phyloP scores from a whole-genome alignment of 2,113 vertebrate genomes.

The Coreoperca whiteheadi region DNA sequence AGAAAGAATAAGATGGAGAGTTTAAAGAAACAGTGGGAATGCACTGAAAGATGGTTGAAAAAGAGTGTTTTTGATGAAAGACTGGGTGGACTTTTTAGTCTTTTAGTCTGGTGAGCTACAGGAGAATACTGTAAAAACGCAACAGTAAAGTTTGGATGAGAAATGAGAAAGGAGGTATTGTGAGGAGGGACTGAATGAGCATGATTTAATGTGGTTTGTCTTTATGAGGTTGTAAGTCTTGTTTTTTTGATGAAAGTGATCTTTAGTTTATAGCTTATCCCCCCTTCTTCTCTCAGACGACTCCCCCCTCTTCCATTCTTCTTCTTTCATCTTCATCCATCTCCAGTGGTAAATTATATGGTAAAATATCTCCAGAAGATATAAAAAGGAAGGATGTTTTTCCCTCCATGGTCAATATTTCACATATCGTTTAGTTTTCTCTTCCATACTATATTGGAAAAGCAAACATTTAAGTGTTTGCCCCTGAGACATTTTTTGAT shows the following conservation, averaged over 20 bases:
- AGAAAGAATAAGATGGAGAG: conserved; percentile 26
- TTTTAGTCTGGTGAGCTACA: neutral
- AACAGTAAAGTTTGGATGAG: neutral
- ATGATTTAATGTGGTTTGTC: conserved; percentile 50
- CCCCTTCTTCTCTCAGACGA: neutral
- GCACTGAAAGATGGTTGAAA: conserved; percentile 16
- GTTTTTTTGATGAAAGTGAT: conserved; percentile 64
- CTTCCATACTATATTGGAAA: neutral
- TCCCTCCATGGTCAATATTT: conserved; percentile 31
- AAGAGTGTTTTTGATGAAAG: neutral
- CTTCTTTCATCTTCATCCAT: conserved; percentile 30
- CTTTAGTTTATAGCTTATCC: conserved; percentile 44
- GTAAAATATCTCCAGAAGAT: conserved; percentile 27
- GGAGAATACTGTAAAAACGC: neutral
- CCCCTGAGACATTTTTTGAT: conserved; percentile 1
- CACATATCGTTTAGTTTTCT: neutral
- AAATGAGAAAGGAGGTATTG: conserved; percentile 18
- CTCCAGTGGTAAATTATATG: conserved; percentile 32
- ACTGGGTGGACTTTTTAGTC: neutral
- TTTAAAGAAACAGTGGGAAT: conserved; percentile 3
- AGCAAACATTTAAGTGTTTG: conserved; percentile 15
- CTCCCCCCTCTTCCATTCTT: conserved; percentile 23
- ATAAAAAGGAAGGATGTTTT: conserved; percentile 39
- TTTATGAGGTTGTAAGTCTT: conserved; percentile 69
- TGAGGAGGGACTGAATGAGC: conserved; percentile 10